These are phyloP conservation scores for Vombatus ursinus DNA, from an alignment of 2,113 vertebrate genomes.

Conservation along the genomic window DNA sequence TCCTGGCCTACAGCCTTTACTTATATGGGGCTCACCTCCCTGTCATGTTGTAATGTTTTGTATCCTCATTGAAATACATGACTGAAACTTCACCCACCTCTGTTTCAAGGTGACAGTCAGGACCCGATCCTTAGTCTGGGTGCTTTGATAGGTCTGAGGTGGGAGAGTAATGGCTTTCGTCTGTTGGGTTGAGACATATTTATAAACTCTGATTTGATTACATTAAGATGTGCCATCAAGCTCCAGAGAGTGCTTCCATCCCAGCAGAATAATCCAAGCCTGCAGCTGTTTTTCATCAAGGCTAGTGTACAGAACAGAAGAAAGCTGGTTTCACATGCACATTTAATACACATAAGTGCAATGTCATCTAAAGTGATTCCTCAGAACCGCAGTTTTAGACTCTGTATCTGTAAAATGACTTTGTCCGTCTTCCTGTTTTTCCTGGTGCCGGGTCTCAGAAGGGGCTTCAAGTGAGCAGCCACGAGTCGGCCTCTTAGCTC, in stretches of 20 bases:
- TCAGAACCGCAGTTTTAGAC: neutral
- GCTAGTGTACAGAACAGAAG: slow-evolving; percentile 22
- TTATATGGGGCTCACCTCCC: neutral
- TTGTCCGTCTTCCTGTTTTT: neutral
- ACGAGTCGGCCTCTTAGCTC: neutral
- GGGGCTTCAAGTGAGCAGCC: neutral
- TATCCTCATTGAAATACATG: neutral
- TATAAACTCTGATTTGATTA: slow-evolving; percentile 60
- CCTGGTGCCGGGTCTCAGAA: neutral
- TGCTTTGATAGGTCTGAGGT: neutral
- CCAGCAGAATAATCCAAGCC: slow-evolving; percentile 13
- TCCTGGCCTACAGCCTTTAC: neutral
- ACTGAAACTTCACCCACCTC: neutral
- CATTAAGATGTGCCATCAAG: slow-evolving; percentile 50
- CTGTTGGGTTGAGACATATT: slow-evolving; percentile 32
- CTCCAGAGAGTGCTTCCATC: slow-evolving; percentile 37
- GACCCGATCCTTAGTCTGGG: neutral
- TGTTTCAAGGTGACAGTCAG: slow-evolving; percentile 20
- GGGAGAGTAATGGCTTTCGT: slow-evolving; percentile 22
- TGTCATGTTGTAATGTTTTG: neutral
- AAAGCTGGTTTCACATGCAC: slow-evolving; percentile 29
- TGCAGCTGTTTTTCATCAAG: slow-evolving; percentile 63
- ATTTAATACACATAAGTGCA: neutral
- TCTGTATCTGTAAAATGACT: neutral
- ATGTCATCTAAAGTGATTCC: slow-evolving; percentile 24